Conservation (phyloP, 2,113 vertebrate species). For the Ascaphus truei region DNA sequence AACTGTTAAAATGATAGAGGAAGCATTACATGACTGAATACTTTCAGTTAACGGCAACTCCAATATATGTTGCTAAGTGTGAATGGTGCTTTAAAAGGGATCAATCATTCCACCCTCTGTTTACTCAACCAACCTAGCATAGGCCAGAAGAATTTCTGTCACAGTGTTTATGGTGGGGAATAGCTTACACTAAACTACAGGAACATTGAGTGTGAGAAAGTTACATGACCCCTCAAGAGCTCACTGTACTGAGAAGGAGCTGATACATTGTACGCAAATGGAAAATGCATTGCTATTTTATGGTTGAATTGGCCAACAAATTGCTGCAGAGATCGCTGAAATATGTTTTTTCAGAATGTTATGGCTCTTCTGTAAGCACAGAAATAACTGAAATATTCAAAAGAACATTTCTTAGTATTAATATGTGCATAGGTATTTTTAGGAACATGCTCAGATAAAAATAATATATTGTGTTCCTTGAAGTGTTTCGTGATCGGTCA, state of each 20-base stretch:
- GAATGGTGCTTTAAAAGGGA: background rate
- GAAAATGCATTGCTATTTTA: constrained; percentile 4
- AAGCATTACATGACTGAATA: background rate
- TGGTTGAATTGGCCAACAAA: constrained; percentile 15
- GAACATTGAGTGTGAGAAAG: background rate
- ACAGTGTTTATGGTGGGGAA: background rate
- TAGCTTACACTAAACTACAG: background rate
- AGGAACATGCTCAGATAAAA: too few relatives aligned
- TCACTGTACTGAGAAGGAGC: constrained; percentile 2
- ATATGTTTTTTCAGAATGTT: background rate
- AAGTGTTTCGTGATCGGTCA: too few relatives aligned
- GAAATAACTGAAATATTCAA: background rate
- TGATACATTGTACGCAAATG: background rate
- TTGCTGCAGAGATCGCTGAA: background rate
- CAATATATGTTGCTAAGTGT: background rate
- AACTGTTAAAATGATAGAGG: too few relatives aligned
- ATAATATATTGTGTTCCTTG: too few relatives aligned
- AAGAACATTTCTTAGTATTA: too few relatives aligned
- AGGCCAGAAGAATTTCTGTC: background rate
- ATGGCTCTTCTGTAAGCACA: background rate
- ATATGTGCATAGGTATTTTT: too few relatives aligned
- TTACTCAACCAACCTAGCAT: background rate
- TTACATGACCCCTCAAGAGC: constrained; percentile 10
- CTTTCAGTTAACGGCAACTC: background rate
- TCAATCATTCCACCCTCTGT: background rate